A percentile compares a stretch with the other conserved stretches of the same genome.
Evolutionary conservation across 2,888 invertebrate species (phyloP).

Genomic region (Cheilosia scutellata): DNA sequence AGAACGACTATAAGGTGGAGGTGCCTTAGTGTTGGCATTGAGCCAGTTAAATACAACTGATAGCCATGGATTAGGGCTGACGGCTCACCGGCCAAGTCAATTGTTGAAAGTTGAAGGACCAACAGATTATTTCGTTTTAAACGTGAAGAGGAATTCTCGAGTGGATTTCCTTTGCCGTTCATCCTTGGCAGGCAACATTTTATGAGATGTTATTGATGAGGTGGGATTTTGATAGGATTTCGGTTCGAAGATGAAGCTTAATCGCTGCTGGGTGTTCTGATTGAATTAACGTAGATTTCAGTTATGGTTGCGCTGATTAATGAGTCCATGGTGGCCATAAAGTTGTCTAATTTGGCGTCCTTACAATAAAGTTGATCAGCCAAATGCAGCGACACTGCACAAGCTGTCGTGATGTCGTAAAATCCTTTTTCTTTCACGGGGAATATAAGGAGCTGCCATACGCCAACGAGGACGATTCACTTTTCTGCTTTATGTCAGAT

Average conservation of each 20-base stretch:
- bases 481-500: constrained; percentile 22
- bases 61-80: constrained; percentile 69
- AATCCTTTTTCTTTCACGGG: neutral
- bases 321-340: constrained; percentile 6
- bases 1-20: constrained; percentile 48
- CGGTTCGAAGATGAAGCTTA: constrained; percentile 17
- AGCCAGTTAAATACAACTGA: constrained; percentile 71
- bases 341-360: neutral
- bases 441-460: neutral
- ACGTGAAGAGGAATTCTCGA: constrained; percentile 34
- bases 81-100: constrained; percentile 58
- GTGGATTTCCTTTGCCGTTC: constrained; percentile 8
- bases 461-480: constrained; percentile 7
- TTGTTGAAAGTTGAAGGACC: constrained; percentile 73
- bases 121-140: constrained; percentile 65
- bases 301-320: neutral
- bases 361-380: neutral
- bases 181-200: constrained; percentile 5
- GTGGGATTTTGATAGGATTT: constrained; percentile 35
- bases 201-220: constrained; percentile 37
- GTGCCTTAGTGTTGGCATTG: constrained; percentile 59
- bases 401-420: neutral
- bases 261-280: constrained; percentile 29
- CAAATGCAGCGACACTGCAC: no score
- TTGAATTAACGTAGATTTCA: constrained; percentile 19